Evolutionary conservation across 2,797 vertebrate genomes (phyloP).

Genomic region (Monodelphis domestica): DNA sequence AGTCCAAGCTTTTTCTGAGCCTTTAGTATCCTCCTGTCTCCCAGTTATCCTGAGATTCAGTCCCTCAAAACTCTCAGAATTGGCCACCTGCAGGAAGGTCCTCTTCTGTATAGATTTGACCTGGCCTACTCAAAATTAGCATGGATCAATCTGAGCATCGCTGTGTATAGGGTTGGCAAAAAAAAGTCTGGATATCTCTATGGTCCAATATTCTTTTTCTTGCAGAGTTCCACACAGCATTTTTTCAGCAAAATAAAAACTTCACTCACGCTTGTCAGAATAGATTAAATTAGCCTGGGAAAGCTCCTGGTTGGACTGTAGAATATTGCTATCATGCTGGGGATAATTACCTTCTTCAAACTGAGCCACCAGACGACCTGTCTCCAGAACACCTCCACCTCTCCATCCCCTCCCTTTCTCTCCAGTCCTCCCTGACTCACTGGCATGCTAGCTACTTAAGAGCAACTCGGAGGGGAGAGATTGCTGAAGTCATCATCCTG

Average conservation of each 20-base stretch:
- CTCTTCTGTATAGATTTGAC: not conserved
- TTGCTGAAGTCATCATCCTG: not conserved
- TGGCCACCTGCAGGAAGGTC: not conserved
- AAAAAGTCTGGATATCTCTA: not conserved
- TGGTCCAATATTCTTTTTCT: not conserved
- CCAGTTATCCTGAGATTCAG: not conserved
- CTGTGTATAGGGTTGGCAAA: not conserved
- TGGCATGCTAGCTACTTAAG: not conserved
- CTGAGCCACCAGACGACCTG: not conserved
- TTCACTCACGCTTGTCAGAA: accelerated
- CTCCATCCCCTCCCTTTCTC: not conserved
- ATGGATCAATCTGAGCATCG: not conserved
- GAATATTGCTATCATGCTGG: not conserved
- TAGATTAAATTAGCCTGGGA: not conserved
- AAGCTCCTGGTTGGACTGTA: not conserved
- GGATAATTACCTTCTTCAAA: not conserved
- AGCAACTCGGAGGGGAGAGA: not conserved
- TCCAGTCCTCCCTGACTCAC: not conserved
- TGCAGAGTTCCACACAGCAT: not conserved
- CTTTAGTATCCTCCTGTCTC: not conserved
- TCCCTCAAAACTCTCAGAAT: not conserved
- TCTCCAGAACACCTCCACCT: too few relatives aligned
- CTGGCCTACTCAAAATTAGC: not conserved
- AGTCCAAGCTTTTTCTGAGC: not conserved
- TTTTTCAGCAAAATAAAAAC: not conserved